phyloP scores from a whole-genome alignment of 2,113 vertebrate species.

The Noturus placidus region DNA sequence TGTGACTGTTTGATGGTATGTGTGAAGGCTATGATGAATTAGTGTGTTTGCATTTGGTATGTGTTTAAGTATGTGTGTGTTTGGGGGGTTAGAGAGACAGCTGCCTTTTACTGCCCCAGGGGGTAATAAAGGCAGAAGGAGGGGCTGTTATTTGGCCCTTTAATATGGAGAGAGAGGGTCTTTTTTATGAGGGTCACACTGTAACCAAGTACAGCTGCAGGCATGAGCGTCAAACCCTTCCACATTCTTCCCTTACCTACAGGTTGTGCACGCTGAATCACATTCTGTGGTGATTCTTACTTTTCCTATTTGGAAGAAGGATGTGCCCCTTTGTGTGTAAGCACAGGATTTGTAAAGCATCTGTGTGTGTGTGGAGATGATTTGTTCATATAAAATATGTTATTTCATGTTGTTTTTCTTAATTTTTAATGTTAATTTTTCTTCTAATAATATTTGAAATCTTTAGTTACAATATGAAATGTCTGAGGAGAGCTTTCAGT shows the following conservation, averaged over 20 bases:
- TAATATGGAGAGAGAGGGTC: conserved; percentile 67
- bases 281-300: conserved; percentile 21
- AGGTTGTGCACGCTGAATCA: neutral
- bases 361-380: neutral
- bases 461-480: neutral
- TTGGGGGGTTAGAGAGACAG: conserved; percentile 69
- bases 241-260: conserved; percentile 55
- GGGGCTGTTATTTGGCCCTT: conserved; percentile 74
- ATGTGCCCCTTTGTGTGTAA: conserved; percentile 5
- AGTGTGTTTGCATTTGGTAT: conserved; percentile 47
- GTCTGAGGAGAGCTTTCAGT: neutral
- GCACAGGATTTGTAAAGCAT: neutral
- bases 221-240: conserved; percentile 57
- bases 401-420: neutral
- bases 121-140: conserved; percentile 74
- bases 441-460: neutral
- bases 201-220: conserved; percentile 77
- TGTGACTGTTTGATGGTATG: conserved; percentile 61
- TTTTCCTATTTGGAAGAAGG: neutral
- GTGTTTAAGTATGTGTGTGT: conserved; percentile 49
- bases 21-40: conserved; percentile 49
- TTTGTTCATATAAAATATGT: neutral
- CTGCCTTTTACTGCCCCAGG: conserved; percentile 79
- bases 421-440: neutral
- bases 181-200: conserved; percentile 77